Conservation (phyloP, 92 coral and sea anemone genomes). For the Galaxea fascicularis region DNA sequence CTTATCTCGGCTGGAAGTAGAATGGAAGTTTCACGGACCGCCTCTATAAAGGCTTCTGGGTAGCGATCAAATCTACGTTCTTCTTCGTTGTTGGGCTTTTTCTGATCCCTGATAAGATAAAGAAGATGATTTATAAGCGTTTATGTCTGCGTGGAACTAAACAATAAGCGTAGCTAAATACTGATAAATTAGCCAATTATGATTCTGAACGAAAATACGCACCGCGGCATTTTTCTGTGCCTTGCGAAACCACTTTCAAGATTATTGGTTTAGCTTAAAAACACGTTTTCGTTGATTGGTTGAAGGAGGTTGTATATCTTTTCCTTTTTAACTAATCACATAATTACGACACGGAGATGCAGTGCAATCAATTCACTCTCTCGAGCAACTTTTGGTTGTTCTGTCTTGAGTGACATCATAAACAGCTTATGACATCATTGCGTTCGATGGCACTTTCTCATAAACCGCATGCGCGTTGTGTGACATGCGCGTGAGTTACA, state of each 20-base stretch:
- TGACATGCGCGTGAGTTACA: background rate
- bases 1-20: conserved; percentile 17
- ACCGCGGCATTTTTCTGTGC: no score
- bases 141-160: no score
- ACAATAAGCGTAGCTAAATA: no score
- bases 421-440: background rate
- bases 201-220: no score
- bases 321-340: no score
- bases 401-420: conserved; percentile 6
- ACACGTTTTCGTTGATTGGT: no score
- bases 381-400: background rate
- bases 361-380: no score
- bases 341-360: no score
- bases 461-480: background rate
- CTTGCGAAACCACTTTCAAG: no score
- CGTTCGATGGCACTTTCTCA: background rate
- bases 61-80: conserved; percentile 35
- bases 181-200: no score
- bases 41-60: conserved; percentile 73
- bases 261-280: no score
- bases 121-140: background rate
- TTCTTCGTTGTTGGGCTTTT: background rate
- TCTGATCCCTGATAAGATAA: background rate
- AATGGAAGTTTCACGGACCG: conserved; percentile 57
- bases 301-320: background rate